Evolutionary conservation across 2,113 vertebrate species (phyloP), one percentile per base, ranked within the genome.

Genomic region (Poecile atricapillus): DNA sequence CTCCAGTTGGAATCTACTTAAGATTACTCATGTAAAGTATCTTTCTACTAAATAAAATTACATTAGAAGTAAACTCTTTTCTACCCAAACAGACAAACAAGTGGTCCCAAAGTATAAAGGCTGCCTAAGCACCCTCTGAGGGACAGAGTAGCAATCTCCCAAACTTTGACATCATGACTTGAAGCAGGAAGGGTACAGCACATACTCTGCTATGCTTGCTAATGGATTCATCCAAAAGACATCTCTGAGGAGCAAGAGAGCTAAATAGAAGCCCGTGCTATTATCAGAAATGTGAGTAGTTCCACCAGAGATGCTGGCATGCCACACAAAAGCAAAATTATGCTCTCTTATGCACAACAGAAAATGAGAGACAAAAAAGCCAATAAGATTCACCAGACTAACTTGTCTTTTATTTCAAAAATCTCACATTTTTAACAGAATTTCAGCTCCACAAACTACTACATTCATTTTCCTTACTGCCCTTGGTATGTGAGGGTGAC

Each of bases 91-190:
- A 3, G 18, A 41, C n/a, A 75, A 77, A 80, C 14, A 33, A 76
- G 14, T 6, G 67, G 30, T 47, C 46, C 12, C 47, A 53, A 65
- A 81, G 23, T 2, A 33, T 0, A 27, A 0, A 5, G 16, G n/a
- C 11, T 58, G 60, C 21, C 35, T 3, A 35, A 49, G 10, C 1
- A 56, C 5, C 25, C 4, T 2, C 21, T 0, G 0, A 46, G 43
- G 5, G 4, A 78, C 3, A 77, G 39, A 64, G 7, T 0, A 41
- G 13, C 0, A 1, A 39, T 44, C 83, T 77, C 24, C 46, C 68
- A 73, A 65, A 83, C 30, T 58, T 47, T 23, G 35, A 28, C 25
- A 81, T 43, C 35, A 22, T 68, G 25, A 59, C 21, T 44, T 56
- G 23, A 85, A 67, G 23, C 33, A 73, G 53, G 33, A 77, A 67